Evolutionary conservation across 2,797 vertebrate species (phyloP), one percentile per base, ranked within the genome.

Genomic region (Parauchenoglanis punctatus): DNA sequence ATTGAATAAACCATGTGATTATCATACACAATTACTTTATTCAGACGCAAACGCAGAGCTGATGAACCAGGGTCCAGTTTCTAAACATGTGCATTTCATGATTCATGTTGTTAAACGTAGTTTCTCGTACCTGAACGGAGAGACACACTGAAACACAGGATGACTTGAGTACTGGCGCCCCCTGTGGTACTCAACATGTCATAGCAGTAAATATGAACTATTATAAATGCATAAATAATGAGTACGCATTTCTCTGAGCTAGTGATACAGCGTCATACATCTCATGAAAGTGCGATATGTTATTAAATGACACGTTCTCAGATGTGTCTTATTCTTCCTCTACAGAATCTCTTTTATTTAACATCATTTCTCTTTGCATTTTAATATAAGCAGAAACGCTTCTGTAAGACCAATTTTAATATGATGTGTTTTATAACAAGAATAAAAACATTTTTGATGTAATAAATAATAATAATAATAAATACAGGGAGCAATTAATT

Each of bases 81-180:
- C 67, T 67, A 31, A 31, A 17, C 13, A 5, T 35, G 35, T 7
- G 12, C 28, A 3, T 72, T 23, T 44, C 40, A 73, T 11, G 40
- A 3, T 25, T 25, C 11, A 73, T 23, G 20, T 35, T 35, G 13
- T 52, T 76, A 15, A 76, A n/a, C 4, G 15, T 76, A 23, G 8
- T 73, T 23, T 23, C 44, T 13, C 23, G 7, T 18, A 25, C 12
- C 44, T 12, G 56, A 56, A 25, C 1, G 3, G 17, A 12, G n/a
- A 78, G 31, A 35, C 54, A 2, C 54, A 13, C 1, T 59, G 56
- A 40, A 59, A 80, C 4, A 3, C 35, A 49, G 44, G 35, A 59
- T 75, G 20, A 61, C 13, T 81, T 59, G 10, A 49, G 15, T 70
- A 81, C 72, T 58, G 58, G 77, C 52, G 67, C 77, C 85, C 77